Percentiles rank a stretch among this genome's conserved stretches.
These are phyloP conservation scores for Bombus consobrinus DNA, from an alignment of 1,140 invertebrate genomes.

Conservation along the genomic window DNA sequence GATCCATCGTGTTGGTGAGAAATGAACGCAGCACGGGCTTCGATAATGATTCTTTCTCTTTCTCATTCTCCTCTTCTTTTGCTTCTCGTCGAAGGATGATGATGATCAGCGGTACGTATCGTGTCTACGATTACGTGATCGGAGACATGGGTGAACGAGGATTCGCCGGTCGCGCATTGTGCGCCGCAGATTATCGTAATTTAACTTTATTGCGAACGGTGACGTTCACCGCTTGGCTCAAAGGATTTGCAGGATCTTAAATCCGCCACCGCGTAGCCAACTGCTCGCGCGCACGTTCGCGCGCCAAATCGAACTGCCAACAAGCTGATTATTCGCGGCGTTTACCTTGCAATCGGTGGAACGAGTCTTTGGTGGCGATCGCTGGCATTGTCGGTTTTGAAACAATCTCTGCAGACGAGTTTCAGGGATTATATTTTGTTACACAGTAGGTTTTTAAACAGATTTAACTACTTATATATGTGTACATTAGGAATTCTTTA, in stretches of 20 bases:
- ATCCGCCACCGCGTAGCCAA: not conserved
- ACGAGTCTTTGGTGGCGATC: not conserved
- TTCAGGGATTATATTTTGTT: not conserved
- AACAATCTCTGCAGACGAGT: no score
- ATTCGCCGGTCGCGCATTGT: conserved; percentile 1
- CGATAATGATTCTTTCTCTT: conserved; percentile 28
- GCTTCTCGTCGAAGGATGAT: not conserved
- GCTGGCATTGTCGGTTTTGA: not conserved
- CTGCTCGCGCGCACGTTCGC: not conserved
- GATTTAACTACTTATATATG: not conserved
- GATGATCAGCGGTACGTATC: conserved; percentile 38
- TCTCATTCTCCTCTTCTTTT: not conserved
- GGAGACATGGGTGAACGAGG: conserved; percentile 45
- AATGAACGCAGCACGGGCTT: conserved; percentile 10
- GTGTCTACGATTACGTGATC: conserved; percentile 51
- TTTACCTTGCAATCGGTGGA: not conserved
- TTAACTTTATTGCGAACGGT: conserved; percentile 3
- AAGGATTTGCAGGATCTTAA: conserved; percentile 25
- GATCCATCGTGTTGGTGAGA: conserved; percentile 15
- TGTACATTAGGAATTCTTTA: no score
- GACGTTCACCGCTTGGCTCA: not conserved
- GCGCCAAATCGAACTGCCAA: not conserved
- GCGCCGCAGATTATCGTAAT: conserved; percentile 25
- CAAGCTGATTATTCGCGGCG: not conserved
- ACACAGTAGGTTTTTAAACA: not conserved